Conservation (phyloP, 2,113 vertebrate species). For the Albula glossodonta region DNA sequence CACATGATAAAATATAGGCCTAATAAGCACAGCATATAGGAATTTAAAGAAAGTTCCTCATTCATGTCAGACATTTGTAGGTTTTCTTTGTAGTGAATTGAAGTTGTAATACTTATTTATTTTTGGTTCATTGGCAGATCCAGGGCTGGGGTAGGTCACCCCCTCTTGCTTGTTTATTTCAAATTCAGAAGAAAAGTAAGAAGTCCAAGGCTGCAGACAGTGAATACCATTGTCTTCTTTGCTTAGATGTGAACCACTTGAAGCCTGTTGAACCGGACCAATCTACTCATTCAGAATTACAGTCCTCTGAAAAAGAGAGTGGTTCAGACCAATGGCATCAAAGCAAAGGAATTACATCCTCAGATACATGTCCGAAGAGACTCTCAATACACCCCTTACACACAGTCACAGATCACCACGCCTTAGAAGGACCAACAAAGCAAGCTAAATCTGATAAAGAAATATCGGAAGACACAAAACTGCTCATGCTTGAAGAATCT, state of each 20-base stretch:
- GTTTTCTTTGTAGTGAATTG: not conserved
- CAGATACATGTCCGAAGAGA: slow-evolving; percentile 5
- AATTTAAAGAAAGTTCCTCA: not conserved
- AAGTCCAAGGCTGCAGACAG: slow-evolving; percentile 52
- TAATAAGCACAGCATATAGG: not conserved
- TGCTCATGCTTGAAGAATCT: not conserved
- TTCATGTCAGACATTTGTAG: not conserved
- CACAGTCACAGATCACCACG: slow-evolving; percentile 10
- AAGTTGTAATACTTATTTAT: not conserved
- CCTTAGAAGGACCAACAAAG: slow-evolving; percentile 17
- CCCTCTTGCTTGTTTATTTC: slow-evolving; percentile 63
- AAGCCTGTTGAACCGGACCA: slow-evolving; percentile 26
- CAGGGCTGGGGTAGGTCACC: slow-evolving; percentile 71
- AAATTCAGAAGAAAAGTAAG: slow-evolving; percentile 60
- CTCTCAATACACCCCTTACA: slow-evolving; percentile 4
- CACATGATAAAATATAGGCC: too few relatives aligned
- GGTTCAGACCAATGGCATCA: not conserved
- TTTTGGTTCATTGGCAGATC: slow-evolving; percentile 60
- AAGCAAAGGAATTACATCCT: not conserved
- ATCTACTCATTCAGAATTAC: slow-evolving; percentile 18
- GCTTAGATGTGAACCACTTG: slow-evolving; percentile 44
- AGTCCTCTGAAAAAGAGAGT: not conserved
- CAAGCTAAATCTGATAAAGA: slow-evolving; percentile 13
- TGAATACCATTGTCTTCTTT: slow-evolving; percentile 52
- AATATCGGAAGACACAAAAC: not conserved